These are phyloP conservation scores for Scelioninae gen. 1 DNA, from an alignment of 2,888 invertebrate genomes.

Conservation along the genomic window DNA sequence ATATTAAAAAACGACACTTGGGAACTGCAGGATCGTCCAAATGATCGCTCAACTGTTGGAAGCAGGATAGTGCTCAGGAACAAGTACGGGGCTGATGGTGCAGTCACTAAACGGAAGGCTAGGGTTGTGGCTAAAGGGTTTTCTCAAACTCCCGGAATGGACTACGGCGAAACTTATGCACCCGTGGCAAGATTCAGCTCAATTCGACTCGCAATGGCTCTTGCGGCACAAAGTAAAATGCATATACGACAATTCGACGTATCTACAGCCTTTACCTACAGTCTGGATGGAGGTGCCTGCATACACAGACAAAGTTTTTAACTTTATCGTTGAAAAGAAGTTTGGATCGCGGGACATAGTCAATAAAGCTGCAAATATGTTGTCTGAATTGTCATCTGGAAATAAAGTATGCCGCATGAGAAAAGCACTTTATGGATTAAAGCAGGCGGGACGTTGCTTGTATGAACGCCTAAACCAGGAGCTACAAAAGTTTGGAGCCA, in stretches of 20 bases:
- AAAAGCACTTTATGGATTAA: conserved; percentile 29
- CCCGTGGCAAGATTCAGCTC: conserved; percentile 24
- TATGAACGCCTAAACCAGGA: conserved; percentile 4
- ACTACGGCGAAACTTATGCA: conserved; percentile 9
- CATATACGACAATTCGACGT: conserved; percentile 23
- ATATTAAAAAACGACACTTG: conserved; percentile 33
- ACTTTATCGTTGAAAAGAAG: conserved; percentile 11
- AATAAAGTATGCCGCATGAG: conserved; percentile 25
- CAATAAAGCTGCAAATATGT: not conserved
- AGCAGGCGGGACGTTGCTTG: conserved; percentile 28
- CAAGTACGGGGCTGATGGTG: conserved; percentile 11
- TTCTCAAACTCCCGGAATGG: conserved; percentile 9
- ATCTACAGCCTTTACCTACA: conserved; percentile 21
- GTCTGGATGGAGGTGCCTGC: conserved; percentile 8
- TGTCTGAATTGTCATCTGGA: not conserved
- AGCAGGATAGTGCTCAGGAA: conserved; percentile 14
- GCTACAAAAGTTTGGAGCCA: conserved; percentile 11
- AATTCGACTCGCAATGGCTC: conserved; percentile 13
- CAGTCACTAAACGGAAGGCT: not conserved
- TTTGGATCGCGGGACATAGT: not conserved
- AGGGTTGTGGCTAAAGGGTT: conserved; percentile 23
- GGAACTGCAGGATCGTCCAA: conserved; percentile 37
- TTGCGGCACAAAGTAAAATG: conserved; percentile 8
- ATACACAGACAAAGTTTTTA: not conserved
- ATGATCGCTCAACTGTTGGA: conserved; percentile 21